phyloP scores from a whole-genome alignment of 2,888 invertebrate species.

The Heliconius aoede region DNA sequence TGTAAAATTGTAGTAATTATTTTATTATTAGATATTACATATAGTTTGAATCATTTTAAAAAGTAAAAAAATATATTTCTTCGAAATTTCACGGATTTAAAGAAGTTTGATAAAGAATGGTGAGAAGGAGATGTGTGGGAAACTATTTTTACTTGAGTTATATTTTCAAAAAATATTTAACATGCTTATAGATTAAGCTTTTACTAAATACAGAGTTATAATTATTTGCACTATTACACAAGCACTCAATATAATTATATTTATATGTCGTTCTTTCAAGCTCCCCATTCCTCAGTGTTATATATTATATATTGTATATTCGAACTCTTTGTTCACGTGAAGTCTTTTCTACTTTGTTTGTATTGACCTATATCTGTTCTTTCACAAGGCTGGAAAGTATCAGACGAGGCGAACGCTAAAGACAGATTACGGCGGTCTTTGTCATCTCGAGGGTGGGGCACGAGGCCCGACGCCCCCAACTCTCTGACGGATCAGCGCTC shows the following conservation, averaged over 20 bases:
- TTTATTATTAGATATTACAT: background rate
- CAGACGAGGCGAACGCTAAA: slow-evolving; percentile 87
- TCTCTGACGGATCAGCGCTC: slow-evolving; percentile 85
- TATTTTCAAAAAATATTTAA: no score
- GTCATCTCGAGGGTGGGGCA: slow-evolving; percentile 82
- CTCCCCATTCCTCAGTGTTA: background rate
- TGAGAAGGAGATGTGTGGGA: background rate
- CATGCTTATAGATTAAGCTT: no score
- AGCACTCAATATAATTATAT: background rate
- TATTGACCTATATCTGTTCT: slow-evolving; percentile 46
- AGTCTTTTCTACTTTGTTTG: slow-evolving; percentile 26
- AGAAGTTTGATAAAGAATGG: background rate
- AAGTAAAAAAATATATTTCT: background rate
- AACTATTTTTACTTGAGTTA: no score
- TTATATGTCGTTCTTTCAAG: background rate
- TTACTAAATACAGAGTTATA: background rate
- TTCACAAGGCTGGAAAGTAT: slow-evolving; percentile 92
- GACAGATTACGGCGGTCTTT: slow-evolving; percentile 86
- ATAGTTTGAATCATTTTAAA: background rate
- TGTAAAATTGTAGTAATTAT: background rate
- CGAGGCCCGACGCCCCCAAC: slow-evolving; percentile 86
- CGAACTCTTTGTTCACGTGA: slow-evolving; percentile 9
- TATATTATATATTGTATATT: background rate
- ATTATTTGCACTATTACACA: background rate
- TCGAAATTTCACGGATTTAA: no score